A percentile compares a stretch with the other conserved stretches of the same genome.
phyloP scores from a whole-genome alignment of 2,888 invertebrate genomes.

The Acanthosoma haemorrhoidale region DNA sequence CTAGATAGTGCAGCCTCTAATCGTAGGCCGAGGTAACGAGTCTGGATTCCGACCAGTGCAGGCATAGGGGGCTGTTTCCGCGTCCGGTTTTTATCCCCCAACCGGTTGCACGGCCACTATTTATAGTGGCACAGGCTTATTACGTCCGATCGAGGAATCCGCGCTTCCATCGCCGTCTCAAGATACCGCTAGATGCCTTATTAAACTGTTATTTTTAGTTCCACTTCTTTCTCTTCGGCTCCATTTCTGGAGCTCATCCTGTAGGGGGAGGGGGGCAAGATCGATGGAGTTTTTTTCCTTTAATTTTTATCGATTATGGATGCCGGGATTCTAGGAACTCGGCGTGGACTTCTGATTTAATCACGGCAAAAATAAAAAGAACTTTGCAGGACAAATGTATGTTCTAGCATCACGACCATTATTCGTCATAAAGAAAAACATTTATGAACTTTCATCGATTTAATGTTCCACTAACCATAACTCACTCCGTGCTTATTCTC shows the following conservation, averaged over 20 bases:
- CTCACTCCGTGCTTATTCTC: too few species aligned
- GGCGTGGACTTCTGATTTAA: too few species aligned
- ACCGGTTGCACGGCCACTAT: conserved; percentile 12
- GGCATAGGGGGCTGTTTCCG: background rate
- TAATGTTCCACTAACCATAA: too few species aligned
- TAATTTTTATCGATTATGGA: background rate
- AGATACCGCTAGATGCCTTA: conserved; percentile 6
- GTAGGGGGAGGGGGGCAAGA: background rate
- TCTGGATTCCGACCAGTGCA: background rate
- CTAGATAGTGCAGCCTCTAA: too few species aligned
- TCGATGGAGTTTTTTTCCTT: background rate
- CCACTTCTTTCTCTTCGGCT: background rate
- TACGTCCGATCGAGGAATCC: background rate
- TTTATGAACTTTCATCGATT: too few species aligned
- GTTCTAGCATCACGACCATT: too few species aligned
- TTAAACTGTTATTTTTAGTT: conserved; percentile 6
- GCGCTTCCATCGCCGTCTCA: background rate
- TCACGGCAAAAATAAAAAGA: too few species aligned
- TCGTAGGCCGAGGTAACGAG: background rate
- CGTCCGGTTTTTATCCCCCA: conserved; percentile 5
- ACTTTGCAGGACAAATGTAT: too few species aligned
- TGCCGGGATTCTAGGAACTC: too few species aligned
- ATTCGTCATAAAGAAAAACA: too few species aligned
- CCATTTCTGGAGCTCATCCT: background rate
- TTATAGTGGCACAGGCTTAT: background rate